These are phyloP conservation scores for Petrolisthes cinctipes DNA, from an alignment of 2,888 invertebrate genomes.

Conservation along the genomic window DNA sequence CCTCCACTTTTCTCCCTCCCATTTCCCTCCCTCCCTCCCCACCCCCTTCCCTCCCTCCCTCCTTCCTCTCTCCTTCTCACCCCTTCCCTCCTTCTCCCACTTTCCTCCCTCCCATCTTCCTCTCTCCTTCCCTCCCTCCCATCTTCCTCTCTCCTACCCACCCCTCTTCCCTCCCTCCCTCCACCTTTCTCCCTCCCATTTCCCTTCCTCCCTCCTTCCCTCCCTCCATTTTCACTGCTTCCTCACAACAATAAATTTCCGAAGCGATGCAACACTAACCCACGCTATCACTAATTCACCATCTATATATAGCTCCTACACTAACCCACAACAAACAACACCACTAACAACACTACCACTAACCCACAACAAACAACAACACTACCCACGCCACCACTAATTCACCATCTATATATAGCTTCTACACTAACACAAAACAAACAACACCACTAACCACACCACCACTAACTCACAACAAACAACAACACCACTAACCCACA, in stretches of 20 bases:
- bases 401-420: background rate
- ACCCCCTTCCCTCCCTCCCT: background rate
- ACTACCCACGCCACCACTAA: background rate
- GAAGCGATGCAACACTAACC: background rate
- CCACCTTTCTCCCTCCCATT: background rate
- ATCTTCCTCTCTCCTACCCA: background rate
- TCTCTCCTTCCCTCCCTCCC: background rate
- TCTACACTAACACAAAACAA: background rate
- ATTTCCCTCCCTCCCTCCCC: background rate
- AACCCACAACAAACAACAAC: background rate
- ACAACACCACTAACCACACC: background rate
- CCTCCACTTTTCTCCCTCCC: background rate
- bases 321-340: background rate
- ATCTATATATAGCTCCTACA: background rate
- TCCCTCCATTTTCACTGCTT: background rate
- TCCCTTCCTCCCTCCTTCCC: background rate
- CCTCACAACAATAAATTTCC: background rate
- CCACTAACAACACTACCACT: background rate
- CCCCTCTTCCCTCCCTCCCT: background rate
- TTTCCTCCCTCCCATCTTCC: background rate
- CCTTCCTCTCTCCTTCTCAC: background rate
- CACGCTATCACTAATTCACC: background rate
- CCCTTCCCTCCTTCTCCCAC: background rate
- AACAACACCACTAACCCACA: background rate
- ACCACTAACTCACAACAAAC: background rate